phyloP scores from a whole-genome alignment of 2,113 vertebrate species.

The Sardina pilchardus region DNA sequence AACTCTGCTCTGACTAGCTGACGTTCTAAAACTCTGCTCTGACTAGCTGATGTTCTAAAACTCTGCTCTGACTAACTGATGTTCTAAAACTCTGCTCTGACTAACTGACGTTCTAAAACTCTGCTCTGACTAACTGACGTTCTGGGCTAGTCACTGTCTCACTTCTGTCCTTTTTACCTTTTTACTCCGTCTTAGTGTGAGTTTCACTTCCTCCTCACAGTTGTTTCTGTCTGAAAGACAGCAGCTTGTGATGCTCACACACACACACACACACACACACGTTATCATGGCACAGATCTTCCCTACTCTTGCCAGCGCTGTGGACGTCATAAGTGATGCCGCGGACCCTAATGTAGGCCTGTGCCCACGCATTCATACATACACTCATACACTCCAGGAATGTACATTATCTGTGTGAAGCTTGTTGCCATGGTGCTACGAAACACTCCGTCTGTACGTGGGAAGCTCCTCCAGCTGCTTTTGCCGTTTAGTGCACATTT shows the following conservation, averaged over 20 bases:
- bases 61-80: not conserved
- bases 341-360: not conserved
- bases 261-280: not conserved
- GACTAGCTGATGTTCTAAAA: too few relatives aligned
- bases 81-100: not conserved
- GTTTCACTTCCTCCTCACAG: too few relatives aligned
- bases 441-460: conserved; percentile 4
- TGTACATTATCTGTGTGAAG: conserved; percentile 1
- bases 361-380: not conserved
- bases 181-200: not conserved
- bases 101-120: not conserved
- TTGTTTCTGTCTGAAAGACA: not conserved
- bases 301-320: not conserved
- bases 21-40: too few relatives aligned
- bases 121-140: not conserved
- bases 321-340: not conserved
- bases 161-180: not conserved
- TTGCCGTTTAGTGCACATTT: conserved; percentile 18
- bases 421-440: not conserved
- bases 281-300: not conserved
- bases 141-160: not conserved
- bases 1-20: not conserved
- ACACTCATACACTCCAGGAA: not conserved
- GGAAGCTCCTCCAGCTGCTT: not conserved
- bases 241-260: not conserved